Evolutionary conservation across 2,888 invertebrate genomes (phyloP).

Genomic region (Cylloceria caligata): DNA sequence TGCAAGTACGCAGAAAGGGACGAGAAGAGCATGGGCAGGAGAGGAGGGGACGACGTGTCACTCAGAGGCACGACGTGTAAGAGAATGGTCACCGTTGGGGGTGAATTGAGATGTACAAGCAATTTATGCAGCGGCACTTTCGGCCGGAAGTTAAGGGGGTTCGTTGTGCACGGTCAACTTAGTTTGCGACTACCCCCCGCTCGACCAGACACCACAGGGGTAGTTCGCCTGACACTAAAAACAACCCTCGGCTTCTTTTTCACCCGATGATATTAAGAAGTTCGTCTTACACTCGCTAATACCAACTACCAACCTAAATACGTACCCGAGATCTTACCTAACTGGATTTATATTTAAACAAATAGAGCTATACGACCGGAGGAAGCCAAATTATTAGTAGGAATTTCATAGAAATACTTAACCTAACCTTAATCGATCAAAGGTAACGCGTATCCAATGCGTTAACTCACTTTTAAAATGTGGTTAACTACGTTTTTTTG

Average conservation of each 20-base stretch:
- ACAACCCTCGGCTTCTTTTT: conserved; percentile 10
- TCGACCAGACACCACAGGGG: conserved; percentile 7
- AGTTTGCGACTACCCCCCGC: conserved; percentile 3
- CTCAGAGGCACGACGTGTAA: conserved; percentile 62
- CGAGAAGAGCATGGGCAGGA: conserved; percentile 66
- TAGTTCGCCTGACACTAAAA: background rate
- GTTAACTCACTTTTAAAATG: conserved; percentile 3
- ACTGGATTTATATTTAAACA: background rate
- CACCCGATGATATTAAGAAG: background rate
- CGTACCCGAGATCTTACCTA: background rate
- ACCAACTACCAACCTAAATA: background rate
- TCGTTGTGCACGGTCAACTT: conserved; percentile 26
- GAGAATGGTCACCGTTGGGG: conserved; percentile 75
- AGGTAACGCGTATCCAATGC: too few relatives aligned
- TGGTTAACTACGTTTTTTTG: background rate
- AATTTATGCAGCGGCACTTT: conserved; percentile 81
- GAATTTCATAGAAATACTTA: background rate
- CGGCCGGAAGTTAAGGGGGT: conserved; percentile 73
- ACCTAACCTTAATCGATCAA: background rate
- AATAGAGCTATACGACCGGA: background rate
- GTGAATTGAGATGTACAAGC: conserved; percentile 82
- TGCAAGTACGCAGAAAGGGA: conserved; percentile 74
- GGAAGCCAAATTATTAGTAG: background rate
- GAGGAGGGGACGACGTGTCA: conserved; percentile 44
- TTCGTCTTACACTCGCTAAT: background rate